Base-by-base conservation (phyloP, 2,113 vertebrate species). In the Chamaetylas fuelleborni region DNA sequence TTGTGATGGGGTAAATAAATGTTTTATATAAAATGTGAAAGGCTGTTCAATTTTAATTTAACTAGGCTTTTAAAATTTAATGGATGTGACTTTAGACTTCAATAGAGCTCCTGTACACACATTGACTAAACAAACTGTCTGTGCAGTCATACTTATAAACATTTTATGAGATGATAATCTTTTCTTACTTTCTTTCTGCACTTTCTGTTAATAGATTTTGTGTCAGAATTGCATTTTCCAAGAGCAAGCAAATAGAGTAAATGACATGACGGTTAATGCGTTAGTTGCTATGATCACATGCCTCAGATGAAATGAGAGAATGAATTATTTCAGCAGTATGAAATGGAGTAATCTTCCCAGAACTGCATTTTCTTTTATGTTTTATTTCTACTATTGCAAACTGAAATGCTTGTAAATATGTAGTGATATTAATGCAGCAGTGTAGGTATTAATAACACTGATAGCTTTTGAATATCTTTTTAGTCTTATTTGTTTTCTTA, bases 41-140 rank as follows among this genome's bases (percentile, higher is more conserved):
- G n/a, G 10, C 2, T 47, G 12, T 80, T 81, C 48, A 60, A 15
- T 50, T 82, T 60, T 48, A 64, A 31, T 66, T 90, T 74, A 92
- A 92, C 31, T 60, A 58, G 83, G 40, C 60, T 74, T 92, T 93
- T 86, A 92, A 95, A 90, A 67, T 91, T 89, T 93, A 92, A 89
- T 94, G 72, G 19, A 16, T 83, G 34, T 81, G 67, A 81, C 83
- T 93, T 69, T 16, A 74, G 60, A 76, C 65, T 92, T 94, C 51
- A 71, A 0, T 53, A 74, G 72, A 81, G 53, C 69, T 91, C 34
- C 31, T 84, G 28, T 60, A 29, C 10, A 12, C 34, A 42, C 28
- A 9, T 1, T 78, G 80, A 51, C 56, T 88, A 71, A 90, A 54
- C 47, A 91, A 91, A 88, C 45, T 76, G 40, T 61, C 65, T 84